phyloP scores from a whole-genome alignment of 2,797 vertebrate species.

The Chrosomus eos region DNA sequence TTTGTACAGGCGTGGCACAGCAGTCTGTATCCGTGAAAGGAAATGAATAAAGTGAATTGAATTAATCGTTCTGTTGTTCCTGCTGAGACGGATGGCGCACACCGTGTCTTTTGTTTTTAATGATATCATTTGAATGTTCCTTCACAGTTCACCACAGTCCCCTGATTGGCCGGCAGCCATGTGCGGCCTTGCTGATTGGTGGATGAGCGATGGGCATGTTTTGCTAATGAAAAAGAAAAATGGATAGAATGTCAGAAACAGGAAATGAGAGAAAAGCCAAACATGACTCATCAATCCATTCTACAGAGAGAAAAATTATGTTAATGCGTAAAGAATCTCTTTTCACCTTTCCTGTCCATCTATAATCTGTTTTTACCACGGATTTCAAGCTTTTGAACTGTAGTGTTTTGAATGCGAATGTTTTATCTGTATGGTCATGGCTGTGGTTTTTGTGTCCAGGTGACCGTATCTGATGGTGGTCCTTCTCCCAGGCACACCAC shows the following conservation, averaged over 20 bases:
- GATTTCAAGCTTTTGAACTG: not conserved
- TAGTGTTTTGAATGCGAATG: not conserved
- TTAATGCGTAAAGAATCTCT: not conserved
- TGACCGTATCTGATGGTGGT: constrained; percentile 89
- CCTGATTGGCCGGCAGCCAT: constrained; percentile 13
- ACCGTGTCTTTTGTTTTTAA: constrained; percentile 55
- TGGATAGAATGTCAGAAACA: constrained; percentile 72
- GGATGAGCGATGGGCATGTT: constrained; percentile 19
- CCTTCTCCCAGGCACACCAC: constrained; percentile 85
- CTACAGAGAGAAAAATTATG: not conserved
- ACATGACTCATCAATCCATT: constrained; percentile 37
- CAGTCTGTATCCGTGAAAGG: constrained; percentile 32
- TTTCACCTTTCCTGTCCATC: not conserved
- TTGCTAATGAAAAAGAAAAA: constrained; percentile 57
- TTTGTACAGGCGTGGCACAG: constrained; percentile 29
- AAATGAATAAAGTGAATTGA: constrained; percentile 41
- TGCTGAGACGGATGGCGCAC: constrained; percentile 27
- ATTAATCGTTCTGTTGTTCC: constrained; percentile 54
- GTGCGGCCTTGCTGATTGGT: constrained; percentile 11
- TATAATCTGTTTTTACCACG: not conserved
- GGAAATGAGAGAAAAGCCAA: constrained; percentile 66
- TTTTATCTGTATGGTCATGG: not conserved
- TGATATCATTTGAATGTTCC: constrained; percentile 39
- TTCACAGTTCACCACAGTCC: not conserved
- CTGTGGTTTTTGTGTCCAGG: constrained; percentile 72